These are phyloP conservation scores for Carterocephalus palaemon DNA, from an alignment of 2,888 invertebrate genomes.

Conservation along the genomic window DNA sequence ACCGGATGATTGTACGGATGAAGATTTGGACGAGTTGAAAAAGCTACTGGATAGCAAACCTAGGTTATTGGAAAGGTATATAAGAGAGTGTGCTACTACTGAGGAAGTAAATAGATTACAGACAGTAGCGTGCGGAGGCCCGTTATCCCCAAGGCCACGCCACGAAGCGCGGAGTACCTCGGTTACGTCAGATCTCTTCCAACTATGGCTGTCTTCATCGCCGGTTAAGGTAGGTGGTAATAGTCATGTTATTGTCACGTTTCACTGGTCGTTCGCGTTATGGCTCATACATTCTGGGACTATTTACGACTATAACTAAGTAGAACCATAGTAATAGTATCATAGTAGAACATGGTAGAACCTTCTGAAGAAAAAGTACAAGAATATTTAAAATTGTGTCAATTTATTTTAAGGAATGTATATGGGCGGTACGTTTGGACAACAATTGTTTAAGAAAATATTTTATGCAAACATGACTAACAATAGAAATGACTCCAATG, in stretches of 20 bases:
- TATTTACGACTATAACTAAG: too few relatives aligned
- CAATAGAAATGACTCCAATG: too few relatives aligned
- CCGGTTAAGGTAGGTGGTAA: slow-evolving; percentile 81
- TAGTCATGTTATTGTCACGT: slow-evolving; percentile 15
- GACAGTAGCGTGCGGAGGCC: slow-evolving; percentile 75
- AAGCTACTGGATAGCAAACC: slow-evolving; percentile 77
- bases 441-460: too few relatives aligned
- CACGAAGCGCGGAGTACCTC: slow-evolving; percentile 83
- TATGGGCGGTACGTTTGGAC: too few relatives aligned
- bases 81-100: slow-evolving; percentile 85
- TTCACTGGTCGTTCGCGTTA: slow-evolving; percentile 8
- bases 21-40: slow-evolving; percentile 62
- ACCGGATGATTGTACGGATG: slow-evolving; percentile 64
- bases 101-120: slow-evolving; percentile 82
- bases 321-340: too few relatives aligned
- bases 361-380: too few relatives aligned
- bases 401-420: too few relatives aligned
- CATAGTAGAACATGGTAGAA: too few relatives aligned
- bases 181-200: slow-evolving; percentile 90
- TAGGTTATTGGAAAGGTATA: slow-evolving; percentile 85
- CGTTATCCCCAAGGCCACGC: slow-evolving; percentile 65
- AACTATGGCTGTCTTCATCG: slow-evolving; percentile 89
- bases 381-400: too few relatives aligned
- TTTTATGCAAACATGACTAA: too few relatives aligned
- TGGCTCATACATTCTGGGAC: background rate